These are phyloP conservation scores for Listronotus oregonensis DNA, from an alignment of 1,140 invertebrate genomes.

Conservation along the genomic window DNA sequence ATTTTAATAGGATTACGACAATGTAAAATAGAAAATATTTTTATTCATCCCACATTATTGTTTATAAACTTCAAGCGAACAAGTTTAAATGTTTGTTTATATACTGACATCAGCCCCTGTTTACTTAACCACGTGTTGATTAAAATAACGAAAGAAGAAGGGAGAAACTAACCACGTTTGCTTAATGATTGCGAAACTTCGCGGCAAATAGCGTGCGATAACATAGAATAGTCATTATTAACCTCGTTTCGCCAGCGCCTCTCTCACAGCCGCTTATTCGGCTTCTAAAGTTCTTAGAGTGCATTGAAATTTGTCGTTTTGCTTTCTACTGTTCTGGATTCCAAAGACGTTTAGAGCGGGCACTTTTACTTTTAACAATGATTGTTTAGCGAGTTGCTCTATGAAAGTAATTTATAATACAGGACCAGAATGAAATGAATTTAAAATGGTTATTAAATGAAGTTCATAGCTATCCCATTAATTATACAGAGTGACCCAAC, in stretches of 20 bases:
- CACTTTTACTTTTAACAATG: conserved; percentile 3
- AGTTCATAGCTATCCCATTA: too few species aligned
- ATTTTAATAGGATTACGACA: too few species aligned
- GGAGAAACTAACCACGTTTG: conserved; percentile 7
- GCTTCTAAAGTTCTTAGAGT: conserved; percentile 5
- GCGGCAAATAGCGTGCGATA: conserved; percentile 31
- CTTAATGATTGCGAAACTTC: conserved; percentile 30
- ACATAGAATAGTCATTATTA: conserved; percentile 34
- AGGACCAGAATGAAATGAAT: too few species aligned
- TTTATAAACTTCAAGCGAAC: too few species aligned
- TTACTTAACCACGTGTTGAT: conserved; percentile 21
- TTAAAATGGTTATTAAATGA: too few species aligned
- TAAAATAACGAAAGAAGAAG: conserved; percentile 7
- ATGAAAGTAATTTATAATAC: too few species aligned
- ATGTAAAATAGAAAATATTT: too few species aligned
- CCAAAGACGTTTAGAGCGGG: not conserved
- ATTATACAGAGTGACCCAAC: too few species aligned
- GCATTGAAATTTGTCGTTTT: conserved; percentile 18
- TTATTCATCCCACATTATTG: too few species aligned
- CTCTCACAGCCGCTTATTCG: not conserved
- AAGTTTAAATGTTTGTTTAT: too few species aligned
- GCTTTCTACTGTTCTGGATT: conserved; percentile 12
- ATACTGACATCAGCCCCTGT: too few species aligned
- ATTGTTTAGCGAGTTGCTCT: too few species aligned
- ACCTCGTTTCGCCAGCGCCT: conserved; percentile 15